Base-by-base conservation (phyloP, 2,797 vertebrate species). In the Spizella passerina region DNA sequence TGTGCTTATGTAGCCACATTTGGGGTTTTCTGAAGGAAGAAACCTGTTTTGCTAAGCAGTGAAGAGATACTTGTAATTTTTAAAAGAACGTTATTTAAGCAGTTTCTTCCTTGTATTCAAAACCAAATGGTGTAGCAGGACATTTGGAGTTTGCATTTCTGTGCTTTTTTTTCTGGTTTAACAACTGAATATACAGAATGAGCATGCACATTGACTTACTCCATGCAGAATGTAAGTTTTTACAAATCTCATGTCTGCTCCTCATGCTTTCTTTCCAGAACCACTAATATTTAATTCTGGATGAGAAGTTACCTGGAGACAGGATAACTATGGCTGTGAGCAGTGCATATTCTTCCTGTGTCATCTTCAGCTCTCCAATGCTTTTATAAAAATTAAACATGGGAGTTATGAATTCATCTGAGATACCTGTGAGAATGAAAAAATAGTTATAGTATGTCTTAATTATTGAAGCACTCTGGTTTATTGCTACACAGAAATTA, bases 361-460 rank as follows among this genome's bases (percentile, higher is more conserved):
- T 96, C 99, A 99, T 99, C 93, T 99, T 99, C 88, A 99, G 96
- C 72, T 99, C 98, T 46, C 98, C 98, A 24, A 99, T 97, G 96
- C 99, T 99, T 97, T 99, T 99, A 96, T 99, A 99, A 97, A 99
- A 99, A 97, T 98, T 99, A 96, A 99, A 99, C 99, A 99, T 99
- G 26, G 99, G 99, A 10, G 98, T 99, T 95, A 99, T 99, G 61
- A 99, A 99, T 82, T 99, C 99, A 84, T 99, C 98, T 69, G 99
- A 99, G 86, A 99, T 99, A 89, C 99, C 99, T 99, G 92, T 36
- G 44, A 75, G 55, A 73, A 78, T 19, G 82, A 68, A 59, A 91
- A 41, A 69, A 43, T 32, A 44, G 27, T 82, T 80, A 61, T 16
- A n/a, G 6, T n/a, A 52, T 23, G 56, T 60, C 55, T 50, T 8